Evolutionary conservation across 2,888 invertebrate genomes (phyloP).

Genomic region (Tetrapedia diversipes): DNA sequence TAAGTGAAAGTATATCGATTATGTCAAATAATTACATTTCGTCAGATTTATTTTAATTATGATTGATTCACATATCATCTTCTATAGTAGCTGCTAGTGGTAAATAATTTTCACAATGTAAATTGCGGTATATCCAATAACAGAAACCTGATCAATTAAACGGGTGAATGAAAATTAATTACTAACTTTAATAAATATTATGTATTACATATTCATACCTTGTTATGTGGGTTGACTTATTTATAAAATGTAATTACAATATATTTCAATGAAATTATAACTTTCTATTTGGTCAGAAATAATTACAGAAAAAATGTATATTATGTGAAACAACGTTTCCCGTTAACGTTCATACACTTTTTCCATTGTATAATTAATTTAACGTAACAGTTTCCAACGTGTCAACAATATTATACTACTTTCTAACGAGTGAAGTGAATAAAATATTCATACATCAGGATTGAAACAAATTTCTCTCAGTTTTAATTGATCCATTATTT

Average conservation of each 20-base stretch:
- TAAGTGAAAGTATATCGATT: constrained; percentile 20
- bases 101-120: constrained; percentile 20
- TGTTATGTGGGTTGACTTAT: neutral
- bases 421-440: constrained; percentile 19
- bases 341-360: neutral
- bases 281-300: neutral
- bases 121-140: neutral
- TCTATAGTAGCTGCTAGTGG: constrained; percentile 3
- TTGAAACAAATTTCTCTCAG: neutral
- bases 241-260: too few relatives aligned
- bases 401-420: constrained; percentile 3
- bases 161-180: neutral
- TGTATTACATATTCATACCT: neutral
- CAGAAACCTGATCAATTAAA: neutral
- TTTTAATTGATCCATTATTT: neutral
- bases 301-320: neutral
- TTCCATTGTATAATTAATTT: constrained; percentile 14
- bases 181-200: neutral
- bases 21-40: constrained; percentile 31
- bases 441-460: neutral
- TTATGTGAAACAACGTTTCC: neutral
- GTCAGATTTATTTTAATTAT: constrained; percentile 10
- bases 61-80: constrained; percentile 10
- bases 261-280: neutral
- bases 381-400: neutral